Conservation (phyloP, 1,140 invertebrate species). For the Rhizoglyphus robini region DNA sequence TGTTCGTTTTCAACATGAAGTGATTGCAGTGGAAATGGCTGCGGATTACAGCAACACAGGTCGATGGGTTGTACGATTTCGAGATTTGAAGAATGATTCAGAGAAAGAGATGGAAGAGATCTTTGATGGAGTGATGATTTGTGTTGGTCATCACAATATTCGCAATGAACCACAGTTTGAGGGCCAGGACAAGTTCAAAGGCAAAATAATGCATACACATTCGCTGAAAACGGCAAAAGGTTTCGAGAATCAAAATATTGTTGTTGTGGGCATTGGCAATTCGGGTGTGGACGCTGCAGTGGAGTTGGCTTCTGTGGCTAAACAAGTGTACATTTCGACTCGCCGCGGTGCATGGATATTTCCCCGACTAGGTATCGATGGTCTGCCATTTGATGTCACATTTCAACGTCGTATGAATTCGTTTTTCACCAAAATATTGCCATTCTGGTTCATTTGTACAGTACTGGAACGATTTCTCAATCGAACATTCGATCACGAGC, state of each 20-base stretch:
- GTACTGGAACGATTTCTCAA: slow-evolving; percentile 24
- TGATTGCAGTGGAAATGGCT: slow-evolving; percentile 28
- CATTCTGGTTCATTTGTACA: slow-evolving; percentile 21
- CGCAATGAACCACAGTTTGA: slow-evolving; percentile 15
- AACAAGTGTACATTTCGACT: slow-evolving; percentile 33
- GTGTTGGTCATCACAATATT: slow-evolving; percentile 29
- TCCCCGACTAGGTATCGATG: slow-evolving; percentile 32
- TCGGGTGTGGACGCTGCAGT: slow-evolving; percentile 45
- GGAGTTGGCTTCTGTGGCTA: slow-evolving; percentile 30
- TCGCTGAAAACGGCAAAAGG: background rate
- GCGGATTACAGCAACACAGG: too few relatives aligned
- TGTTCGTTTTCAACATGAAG: slow-evolving; percentile 33
- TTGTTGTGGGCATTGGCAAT: slow-evolving; percentile 43
- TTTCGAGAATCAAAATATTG: slow-evolving; percentile 33
- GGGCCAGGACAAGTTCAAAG: slow-evolving; percentile 29
- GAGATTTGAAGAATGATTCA: background rate
- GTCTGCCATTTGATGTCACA: slow-evolving; percentile 30
- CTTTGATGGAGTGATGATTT: too few relatives aligned
- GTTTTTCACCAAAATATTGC: slow-evolving; percentile 20
- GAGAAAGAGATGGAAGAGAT: slow-evolving; percentile 25
- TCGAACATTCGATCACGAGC: slow-evolving; percentile 37
- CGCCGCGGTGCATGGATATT: slow-evolving; percentile 38
- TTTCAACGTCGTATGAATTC: slow-evolving; percentile 21
- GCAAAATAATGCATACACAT: too few relatives aligned
- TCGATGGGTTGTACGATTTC: slow-evolving; percentile 33